Evolutionary conservation across 2,113 vertebrate species (phyloP), one percentile per base, ranked within the genome.

Genomic region (Lampris megalopsis): DNA sequence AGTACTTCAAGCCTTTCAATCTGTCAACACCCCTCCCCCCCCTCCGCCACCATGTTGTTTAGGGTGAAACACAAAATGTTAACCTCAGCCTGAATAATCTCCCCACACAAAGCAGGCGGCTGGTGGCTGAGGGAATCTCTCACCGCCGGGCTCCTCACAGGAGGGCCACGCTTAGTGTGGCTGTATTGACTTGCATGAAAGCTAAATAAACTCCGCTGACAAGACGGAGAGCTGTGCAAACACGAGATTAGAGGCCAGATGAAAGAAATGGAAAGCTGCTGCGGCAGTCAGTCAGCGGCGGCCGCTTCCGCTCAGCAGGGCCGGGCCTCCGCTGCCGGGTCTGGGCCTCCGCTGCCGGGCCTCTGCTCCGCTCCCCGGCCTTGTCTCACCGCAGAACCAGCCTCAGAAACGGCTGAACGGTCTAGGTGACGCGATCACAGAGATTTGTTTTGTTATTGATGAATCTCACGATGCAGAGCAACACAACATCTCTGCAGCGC

Each of bases 121-220:
- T 68, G 70, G 66, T 42, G 7, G 80, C 74, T 71, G 60, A 77
- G 83, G 83, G 90, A 87, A 91, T 93, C 92, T 82, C 77, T 92
- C 93, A 91, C 43, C 86, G 65, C 71, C 63, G 76, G 79, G 80
- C 82, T 92, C 90, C 85, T 86, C 75, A 89, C 82, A 91, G 83
- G 83, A 59, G 76, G 67, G 60, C 54, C 71, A 88, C 83, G 73
- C 82, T 77, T 66, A 87, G 73, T 66, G 86, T 74, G 71, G 85
- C 82, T 62, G 73, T 61, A 84, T 81, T 86, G 88, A 91, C 43
- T 71, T 86, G 83, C 84, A 84, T 87, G 81, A 80, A 89, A 93
- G 87, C 92, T 93, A 93, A 93, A 93, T 89, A 95, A 94, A 95
- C 92, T 81, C 1, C 10, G 13, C 77, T 94, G 93, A 93, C 92